Evolutionary conservation across 2,888 invertebrate species (phyloP), one percentile per base, ranked within the genome.

Genomic region (Mythimna vitellina): DNA sequence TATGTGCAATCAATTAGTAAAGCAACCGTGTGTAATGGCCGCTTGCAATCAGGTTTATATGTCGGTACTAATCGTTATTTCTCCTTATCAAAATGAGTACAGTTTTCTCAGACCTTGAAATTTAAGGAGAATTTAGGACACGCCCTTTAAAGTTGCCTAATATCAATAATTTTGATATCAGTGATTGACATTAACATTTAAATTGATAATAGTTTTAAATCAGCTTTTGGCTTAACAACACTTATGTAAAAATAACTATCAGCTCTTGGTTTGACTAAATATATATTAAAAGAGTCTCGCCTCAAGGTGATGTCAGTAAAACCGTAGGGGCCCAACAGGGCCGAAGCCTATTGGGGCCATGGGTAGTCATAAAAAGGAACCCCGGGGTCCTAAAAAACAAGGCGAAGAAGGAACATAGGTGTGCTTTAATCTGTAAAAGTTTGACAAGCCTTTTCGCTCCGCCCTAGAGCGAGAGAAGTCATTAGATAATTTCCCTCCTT

Each of bases 1-100:
- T 75, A 74, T 65, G 60, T 49, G 69, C 70, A 60, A 66, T 58
- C 64, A 75, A 80, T 85, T 80, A 80, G 73, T 76, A 82, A 62
- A 25, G 76, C 29, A 32, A 10, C 54, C 64, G 35, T 79, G 70
- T 32, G 6, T 70, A 73, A 73, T 72, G 38, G 46, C 22, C 35
- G 61, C 8, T 17, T 61, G 70, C 53, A 70, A 82, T 73, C 51
- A 69, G 46, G 65, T 67, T 62, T 73, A 32, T 56, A 49, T 53
- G 70, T 22, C 58, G 58, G 49, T 73, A 70, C 70, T 73, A 79
- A 85, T 79, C 76, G 66, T 38, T 73, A 64, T 82, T 70, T 73
- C 64, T 73, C 73, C 82, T 78, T 65, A 67, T 67, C 49, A 56
- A 65, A 78, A 67, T 58, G 35, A 32, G 67, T 58, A 38, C 73